phyloP scores from a whole-genome alignment of 23 tunicate species.

The Styela plicata region DNA sequence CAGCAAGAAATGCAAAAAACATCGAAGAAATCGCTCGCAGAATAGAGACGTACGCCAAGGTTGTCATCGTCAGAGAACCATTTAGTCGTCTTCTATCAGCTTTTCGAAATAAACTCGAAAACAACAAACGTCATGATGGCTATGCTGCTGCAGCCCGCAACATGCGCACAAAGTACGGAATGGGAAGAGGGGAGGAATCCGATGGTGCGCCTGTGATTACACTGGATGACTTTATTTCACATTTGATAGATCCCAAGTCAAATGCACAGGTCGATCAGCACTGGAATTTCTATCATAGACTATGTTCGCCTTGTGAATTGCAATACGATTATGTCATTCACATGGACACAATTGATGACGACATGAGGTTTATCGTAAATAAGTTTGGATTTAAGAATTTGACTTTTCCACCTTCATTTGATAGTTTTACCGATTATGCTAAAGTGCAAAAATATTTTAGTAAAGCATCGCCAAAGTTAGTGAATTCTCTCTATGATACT shows the following conservation, averaged over 20 bases:
- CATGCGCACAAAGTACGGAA: conserved; percentile 12
- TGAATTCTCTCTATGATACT: conserved; percentile 42
- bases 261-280: conserved; percentile 29
- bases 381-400: background rate
- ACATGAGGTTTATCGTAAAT: conserved; percentile 25
- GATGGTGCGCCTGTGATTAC: conserved; percentile 10
- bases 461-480: conserved; percentile 25
- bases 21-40: background rate
- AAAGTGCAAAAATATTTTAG: conserved; percentile 25
- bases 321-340: conserved; percentile 51
- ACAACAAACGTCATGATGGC: background rate
- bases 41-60: background rate
- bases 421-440: conserved; percentile 3
- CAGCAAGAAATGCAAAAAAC: background rate
- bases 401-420: conserved; percentile 23
- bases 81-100: conserved; percentile 27
- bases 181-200: background rate
- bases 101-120: conserved; percentile 15
- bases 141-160: conserved; percentile 9
- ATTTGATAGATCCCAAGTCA: conserved; percentile 1
- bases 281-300: conserved; percentile 45
- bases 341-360: conserved; percentile 45
- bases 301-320: conserved; percentile 68
- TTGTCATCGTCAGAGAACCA: conserved; percentile 24
- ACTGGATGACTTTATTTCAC: conserved; percentile 5